Conservation (phyloP, 2,113 vertebrate genomes). For the Xiphorhynchus elegans region DNA sequence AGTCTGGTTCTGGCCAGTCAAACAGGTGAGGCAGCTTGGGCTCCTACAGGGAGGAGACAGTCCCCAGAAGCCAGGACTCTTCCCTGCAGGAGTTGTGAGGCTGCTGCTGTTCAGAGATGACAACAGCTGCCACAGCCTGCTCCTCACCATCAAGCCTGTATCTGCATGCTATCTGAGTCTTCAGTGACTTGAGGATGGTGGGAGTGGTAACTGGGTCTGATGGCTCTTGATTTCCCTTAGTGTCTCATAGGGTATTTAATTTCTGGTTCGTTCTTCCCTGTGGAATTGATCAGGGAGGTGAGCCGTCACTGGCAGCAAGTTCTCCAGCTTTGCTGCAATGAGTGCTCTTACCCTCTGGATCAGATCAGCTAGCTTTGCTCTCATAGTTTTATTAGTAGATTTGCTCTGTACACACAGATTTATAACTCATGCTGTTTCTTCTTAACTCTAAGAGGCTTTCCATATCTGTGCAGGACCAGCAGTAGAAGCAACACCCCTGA, state of each 20-base stretch:
- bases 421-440: background rate
- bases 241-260: background rate
- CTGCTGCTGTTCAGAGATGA: background rate
- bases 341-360: background rate
- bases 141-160: background rate
- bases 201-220: background rate
- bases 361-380: background rate
- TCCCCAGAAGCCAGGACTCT: conserved; percentile 6
- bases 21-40: conserved; percentile 36
- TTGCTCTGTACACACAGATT: background rate
- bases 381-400: background rate
- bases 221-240: background rate
- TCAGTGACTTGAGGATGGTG: background rate
- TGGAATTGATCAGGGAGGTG: background rate
- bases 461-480: background rate
- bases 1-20: conserved; percentile 44
- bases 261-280: background rate
- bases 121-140: background rate
- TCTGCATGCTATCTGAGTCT: background rate
- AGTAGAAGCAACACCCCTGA: background rate
- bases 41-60: background rate
- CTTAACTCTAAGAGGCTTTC: background rate
- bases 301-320: background rate
- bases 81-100: background rate
- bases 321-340: background rate